These are phyloP conservation scores for Myiotriccus ornatus DNA, from an alignment of 2,797 vertebrate species.

Conservation along the genomic window DNA sequence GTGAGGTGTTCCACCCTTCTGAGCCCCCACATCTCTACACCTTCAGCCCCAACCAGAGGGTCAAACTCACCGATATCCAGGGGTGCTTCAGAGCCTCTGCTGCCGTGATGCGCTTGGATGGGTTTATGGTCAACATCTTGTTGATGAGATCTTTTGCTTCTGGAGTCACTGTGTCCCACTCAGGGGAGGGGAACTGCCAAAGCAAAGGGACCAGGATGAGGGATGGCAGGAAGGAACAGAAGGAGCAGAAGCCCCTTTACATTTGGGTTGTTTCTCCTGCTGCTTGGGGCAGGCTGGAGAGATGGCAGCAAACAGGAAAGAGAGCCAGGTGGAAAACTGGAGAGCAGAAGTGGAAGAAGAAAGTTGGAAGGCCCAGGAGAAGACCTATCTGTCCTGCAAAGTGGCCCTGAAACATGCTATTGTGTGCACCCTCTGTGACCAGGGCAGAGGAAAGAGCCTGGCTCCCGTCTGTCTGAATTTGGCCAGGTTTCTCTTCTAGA, in stretches of 20 bases:
- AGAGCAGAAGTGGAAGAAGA: neutral
- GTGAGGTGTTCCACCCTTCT: neutral
- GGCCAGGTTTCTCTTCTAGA: neutral
- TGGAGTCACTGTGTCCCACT: slow-evolving; percentile 97
- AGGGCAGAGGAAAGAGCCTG: neutral
- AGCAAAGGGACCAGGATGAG: slow-evolving; percentile 1
- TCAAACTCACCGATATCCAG: slow-evolving; percentile 87
- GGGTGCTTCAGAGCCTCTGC: slow-evolving; percentile 94
- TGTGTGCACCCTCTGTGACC: accelerated
- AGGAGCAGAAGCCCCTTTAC: neutral
- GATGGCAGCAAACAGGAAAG: neutral
- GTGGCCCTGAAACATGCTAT: neutral
- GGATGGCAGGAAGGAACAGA: neutral
- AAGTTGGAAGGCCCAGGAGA: neutral
- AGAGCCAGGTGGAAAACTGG: neutral
- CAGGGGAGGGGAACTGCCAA: slow-evolving; percentile 92
- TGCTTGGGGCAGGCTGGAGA: neutral
- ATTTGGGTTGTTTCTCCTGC: neutral
- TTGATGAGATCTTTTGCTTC: slow-evolving; percentile 98
- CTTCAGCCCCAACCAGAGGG: accelerated
- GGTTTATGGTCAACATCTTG: slow-evolving; percentile 98
- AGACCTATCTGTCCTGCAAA: neutral
- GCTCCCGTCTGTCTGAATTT: neutral
- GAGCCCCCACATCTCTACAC: neutral
- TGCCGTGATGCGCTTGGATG: slow-evolving; percentile 91